Base-by-base conservation (phyloP, 2,888 invertebrate genomes). In the Orthonevra nobilis region DNA sequence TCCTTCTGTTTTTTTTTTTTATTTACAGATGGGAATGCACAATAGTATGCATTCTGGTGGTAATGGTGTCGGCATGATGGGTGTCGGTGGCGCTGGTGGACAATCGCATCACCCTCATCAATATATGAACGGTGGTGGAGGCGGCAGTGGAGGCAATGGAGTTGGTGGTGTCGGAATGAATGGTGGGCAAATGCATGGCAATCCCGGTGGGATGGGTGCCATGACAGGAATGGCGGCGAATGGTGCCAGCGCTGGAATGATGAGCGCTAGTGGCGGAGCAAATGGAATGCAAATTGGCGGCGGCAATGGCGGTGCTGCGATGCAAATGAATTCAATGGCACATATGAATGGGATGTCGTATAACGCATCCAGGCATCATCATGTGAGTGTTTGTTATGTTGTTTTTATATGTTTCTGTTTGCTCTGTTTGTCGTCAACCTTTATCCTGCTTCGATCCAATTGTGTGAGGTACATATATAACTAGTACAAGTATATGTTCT, bases 291-390 rank as follows among this genome's bases (percentile, higher is more conserved):
- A 81, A 74, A 74, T 79, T 64, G 84, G 82, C 74, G 82, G 82
- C 81, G 83, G 82, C 83, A 82, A 77, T 79, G 73, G 82, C 20
- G 90, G 75, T 64, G 63, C 63, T 72, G 74, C 81, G 48, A 83
- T 82, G 83, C 84, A 83, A 82, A 85, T 85, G 84, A 84, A 82
- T 70, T 82, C 83, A 58, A 84, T 85, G 84, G 83, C 82, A 54
- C 85, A 85, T 81, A 85, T 86, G 85, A 86, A 85, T 75, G 86
- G 86, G 73, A 86, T 87, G 86, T 83, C 82, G 46, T 88, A 87
- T 79, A 85, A 83, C 82, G 85, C 86, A 83, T 85, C 84, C 75
- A 84, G 88, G 82, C 88, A 89, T 86, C 88, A 89, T 86, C 88
- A 88, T 85, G 88, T 88, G 83, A 87, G 89, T 87, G 82, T 42